A percentile compares a stretch with the other conserved stretches of the same genome.
phyloP scores from a whole-genome alignment of 2,888 invertebrate species.

The Drosophila tripunctata region DNA sequence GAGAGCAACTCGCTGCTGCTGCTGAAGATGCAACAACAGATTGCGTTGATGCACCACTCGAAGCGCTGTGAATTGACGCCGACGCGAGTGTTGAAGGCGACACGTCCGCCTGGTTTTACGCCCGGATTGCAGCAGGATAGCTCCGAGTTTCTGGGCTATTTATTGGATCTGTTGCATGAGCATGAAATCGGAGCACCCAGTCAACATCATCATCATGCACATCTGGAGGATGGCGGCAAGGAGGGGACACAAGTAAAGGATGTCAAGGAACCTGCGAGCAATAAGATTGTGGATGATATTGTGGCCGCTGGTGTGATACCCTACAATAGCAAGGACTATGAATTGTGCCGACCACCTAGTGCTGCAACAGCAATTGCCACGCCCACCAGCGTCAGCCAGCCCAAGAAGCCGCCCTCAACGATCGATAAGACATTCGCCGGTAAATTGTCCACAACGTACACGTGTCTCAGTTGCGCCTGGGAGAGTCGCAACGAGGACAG shows the following conservation, averaged over 20 bases:
- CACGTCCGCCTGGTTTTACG: slow-evolving; percentile 91
- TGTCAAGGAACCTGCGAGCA: background rate
- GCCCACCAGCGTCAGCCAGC: slow-evolving; percentile 35
- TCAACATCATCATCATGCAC: background rate
- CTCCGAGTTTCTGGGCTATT: slow-evolving; percentile 92
- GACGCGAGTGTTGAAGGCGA: slow-evolving; percentile 88
- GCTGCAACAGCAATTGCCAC: slow-evolving; percentile 23
- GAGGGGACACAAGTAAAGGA: slow-evolving; percentile 3
- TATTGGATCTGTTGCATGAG: slow-evolving; percentile 87
- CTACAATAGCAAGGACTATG: slow-evolving; percentile 57
- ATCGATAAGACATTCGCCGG: slow-evolving; percentile 91
- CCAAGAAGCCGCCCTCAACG: slow-evolving; percentile 69
- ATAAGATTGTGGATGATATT: slow-evolving; percentile 45
- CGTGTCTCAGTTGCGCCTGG: slow-evolving; percentile 89
- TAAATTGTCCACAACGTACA: slow-evolving; percentile 89
- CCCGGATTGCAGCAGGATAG: slow-evolving; percentile 93
- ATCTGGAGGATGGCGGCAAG: slow-evolving; percentile 8
- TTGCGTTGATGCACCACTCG: slow-evolving; percentile 90
- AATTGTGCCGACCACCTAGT: slow-evolving; percentile 35
- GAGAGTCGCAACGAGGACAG: slow-evolving; percentile 90
- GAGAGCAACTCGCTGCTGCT: slow-evolving; percentile 86
- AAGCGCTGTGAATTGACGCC: slow-evolving; percentile 89
- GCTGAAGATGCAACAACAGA: slow-evolving; percentile 89
- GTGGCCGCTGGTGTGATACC: slow-evolving; percentile 61
- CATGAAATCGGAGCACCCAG: slow-evolving; percentile 85